These are phyloP conservation scores for Esox masquinongy DNA, from an alignment of 2,797 vertebrate genomes.

Conservation along the genomic window DNA sequence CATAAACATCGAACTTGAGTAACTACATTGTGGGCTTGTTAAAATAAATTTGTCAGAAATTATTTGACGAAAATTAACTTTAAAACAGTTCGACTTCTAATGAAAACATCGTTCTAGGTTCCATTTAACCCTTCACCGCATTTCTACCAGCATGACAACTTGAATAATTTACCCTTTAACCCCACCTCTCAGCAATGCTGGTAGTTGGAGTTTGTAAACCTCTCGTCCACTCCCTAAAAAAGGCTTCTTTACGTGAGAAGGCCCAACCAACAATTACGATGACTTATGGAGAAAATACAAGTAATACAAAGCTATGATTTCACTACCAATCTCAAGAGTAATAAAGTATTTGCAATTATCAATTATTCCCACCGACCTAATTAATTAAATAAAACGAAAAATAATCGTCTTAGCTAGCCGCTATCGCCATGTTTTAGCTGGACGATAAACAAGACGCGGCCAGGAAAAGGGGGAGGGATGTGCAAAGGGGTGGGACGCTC, in stretches of 20 bases:
- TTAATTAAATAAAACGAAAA: constrained; percentile 70
- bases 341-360: constrained; percentile 54
- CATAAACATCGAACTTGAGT: no score
- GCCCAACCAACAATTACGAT: constrained; percentile 49
- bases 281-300: constrained; percentile 47
- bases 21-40: no score
- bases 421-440: constrained; percentile 83
- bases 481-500: constrained; percentile 41
- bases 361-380: constrained; percentile 63
- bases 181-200: constrained; percentile 49
- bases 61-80: no score
- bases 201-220: constrained; percentile 73
- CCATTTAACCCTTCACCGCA: no score
- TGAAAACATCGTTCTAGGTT: no score
- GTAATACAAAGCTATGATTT: constrained; percentile 50
- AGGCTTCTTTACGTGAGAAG: constrained; percentile 69
- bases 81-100: no score
- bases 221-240: constrained; percentile 60
- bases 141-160: constrained; percentile 48
- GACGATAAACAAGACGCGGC: constrained; percentile 71
- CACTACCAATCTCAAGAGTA: constrained; percentile 44
- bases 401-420: constrained; percentile 76
- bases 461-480: constrained; percentile 53
- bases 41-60: no score
- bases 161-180: constrained; percentile 58